A percentile compares a stretch with the other conserved stretches of the same genome.
phyloP scores from a whole-genome alignment of 2,113 vertebrate genomes.

The Reinhardtius hippoglossoides region DNA sequence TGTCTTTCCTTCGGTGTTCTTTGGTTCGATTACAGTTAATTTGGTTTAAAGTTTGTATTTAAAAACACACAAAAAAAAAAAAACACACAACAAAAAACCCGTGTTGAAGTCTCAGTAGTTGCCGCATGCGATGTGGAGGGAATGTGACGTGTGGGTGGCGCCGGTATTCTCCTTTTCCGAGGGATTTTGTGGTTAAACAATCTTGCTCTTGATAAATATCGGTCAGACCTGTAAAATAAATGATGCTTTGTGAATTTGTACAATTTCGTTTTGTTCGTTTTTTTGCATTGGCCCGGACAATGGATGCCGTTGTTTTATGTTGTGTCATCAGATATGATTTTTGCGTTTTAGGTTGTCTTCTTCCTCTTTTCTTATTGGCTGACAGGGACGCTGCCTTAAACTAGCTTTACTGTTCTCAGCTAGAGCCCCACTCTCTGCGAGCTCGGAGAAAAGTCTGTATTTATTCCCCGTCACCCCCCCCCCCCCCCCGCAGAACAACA shows the following conservation, averaged over 20 bases:
- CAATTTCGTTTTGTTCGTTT: conserved; percentile 77
- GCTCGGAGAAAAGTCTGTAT: conserved; percentile 78
- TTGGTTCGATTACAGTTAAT: background rate
- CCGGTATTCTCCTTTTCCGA: conserved; percentile 68
- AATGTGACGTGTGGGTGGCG: background rate
- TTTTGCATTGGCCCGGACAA: conserved; percentile 76
- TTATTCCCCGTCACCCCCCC: conserved; percentile 79
- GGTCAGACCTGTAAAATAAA: conserved; percentile 88
- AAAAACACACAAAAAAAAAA: no score
- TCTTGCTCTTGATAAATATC: conserved; percentile 90
- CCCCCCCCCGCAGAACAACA: conserved; percentile 62
- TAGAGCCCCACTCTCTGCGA: conserved; percentile 76
- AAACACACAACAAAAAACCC: background rate
- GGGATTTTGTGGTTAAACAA: conserved; percentile 78
- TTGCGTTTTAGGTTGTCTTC: conserved; percentile 49
- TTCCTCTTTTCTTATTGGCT: conserved; percentile 88
- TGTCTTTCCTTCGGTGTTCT: no score
- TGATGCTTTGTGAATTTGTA: conserved; percentile 94
- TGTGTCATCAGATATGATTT: conserved; percentile 81
- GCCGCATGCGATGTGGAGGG: background rate
- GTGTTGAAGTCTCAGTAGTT: background rate
- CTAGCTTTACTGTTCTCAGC: conserved; percentile 84
- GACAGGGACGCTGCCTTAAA: conserved; percentile 93
- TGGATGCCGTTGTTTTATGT: conserved; percentile 88
- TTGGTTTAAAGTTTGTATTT: background rate